phyloP scores from a whole-genome alignment of 1,140 invertebrate species.

The Phenacoccus solenopsis region DNA sequence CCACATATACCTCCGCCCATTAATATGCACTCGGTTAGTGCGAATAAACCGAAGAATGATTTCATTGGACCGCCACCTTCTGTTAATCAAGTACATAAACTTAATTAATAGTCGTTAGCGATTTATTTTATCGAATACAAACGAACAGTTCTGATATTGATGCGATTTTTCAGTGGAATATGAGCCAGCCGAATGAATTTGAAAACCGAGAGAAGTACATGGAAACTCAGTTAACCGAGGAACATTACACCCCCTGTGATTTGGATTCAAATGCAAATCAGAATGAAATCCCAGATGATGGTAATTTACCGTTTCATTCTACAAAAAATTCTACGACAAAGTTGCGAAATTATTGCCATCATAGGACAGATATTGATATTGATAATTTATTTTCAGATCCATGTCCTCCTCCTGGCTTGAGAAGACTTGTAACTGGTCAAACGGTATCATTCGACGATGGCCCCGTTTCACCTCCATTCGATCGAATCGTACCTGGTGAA shows the following conservation, averaged over 20 bases:
- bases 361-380: too few species aligned
- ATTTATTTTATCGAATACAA: too few species aligned
- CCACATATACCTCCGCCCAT: background rate
- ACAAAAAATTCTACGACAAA: too few species aligned
- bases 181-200: background rate
- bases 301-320: background rate
- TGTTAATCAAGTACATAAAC: background rate
- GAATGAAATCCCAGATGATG: background rate
- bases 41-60: background rate
- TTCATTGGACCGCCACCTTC: background rate
- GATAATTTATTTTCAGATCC: background rate
- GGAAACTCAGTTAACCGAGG: constrained; percentile 5
- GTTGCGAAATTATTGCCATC: too few species aligned
- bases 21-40: background rate
- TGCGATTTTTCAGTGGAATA: background rate
- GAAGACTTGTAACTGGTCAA: background rate
- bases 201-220: background rate
- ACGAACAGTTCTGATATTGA: too few species aligned
- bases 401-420: constrained; percentile 1
- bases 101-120: background rate
- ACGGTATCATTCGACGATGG: background rate
- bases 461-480: background rate
- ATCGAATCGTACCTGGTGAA: background rate
- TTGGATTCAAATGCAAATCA: constrained; percentile 2
- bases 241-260: background rate